These are phyloP conservation scores for Acanthococcus lagerstroemiae DNA, from an alignment of 2,888 invertebrate genomes.

Conservation along the genomic window DNA sequence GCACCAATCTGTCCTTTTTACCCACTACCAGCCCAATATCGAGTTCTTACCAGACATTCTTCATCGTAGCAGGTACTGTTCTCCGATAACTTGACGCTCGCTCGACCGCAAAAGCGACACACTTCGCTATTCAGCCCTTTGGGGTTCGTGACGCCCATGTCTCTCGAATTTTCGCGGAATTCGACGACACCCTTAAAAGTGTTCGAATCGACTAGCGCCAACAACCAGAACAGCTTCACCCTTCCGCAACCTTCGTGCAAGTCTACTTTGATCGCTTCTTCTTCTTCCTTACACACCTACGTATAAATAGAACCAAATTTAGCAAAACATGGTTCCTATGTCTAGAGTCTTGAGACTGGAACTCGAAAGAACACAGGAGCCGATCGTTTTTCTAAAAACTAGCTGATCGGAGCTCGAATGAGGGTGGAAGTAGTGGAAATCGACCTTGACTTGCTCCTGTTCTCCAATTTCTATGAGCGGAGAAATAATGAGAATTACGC, in stretches of 20 bases:
- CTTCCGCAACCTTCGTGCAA: conserved; percentile 93
- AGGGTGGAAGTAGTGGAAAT: too few relatives aligned
- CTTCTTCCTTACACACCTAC: conserved; percentile 87
- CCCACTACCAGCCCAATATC: too few relatives aligned
- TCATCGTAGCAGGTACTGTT: conserved; percentile 89
- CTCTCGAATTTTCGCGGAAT: conserved; percentile 58
- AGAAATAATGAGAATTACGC: too few relatives aligned
- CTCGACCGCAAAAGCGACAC: conserved; percentile 84
- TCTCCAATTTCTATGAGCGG: too few relatives aligned
- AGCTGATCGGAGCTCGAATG: too few relatives aligned
- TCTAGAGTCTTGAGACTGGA: too few relatives aligned
- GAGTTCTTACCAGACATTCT: conserved; percentile 69
- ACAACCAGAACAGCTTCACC: conserved; percentile 88
- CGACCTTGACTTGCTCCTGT: too few relatives aligned
- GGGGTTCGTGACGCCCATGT: conserved; percentile 1
- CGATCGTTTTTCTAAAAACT: too few relatives aligned
- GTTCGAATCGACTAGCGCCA: conserved; percentile 83
- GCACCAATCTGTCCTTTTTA: not conserved
- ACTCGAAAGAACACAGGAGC: too few relatives aligned
- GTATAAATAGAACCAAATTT: conserved; percentile 4
- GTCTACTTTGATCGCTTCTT: conserved; percentile 90
- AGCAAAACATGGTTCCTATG: too few relatives aligned
- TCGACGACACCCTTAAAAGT: conserved; percentile 85
- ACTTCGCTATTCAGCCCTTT: conserved; percentile 40
- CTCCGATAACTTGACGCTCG: conserved; percentile 71